These are phyloP conservation scores for Sphaerophoria taeniata DNA, from an alignment of 2,888 invertebrate species.

Conservation along the genomic window DNA sequence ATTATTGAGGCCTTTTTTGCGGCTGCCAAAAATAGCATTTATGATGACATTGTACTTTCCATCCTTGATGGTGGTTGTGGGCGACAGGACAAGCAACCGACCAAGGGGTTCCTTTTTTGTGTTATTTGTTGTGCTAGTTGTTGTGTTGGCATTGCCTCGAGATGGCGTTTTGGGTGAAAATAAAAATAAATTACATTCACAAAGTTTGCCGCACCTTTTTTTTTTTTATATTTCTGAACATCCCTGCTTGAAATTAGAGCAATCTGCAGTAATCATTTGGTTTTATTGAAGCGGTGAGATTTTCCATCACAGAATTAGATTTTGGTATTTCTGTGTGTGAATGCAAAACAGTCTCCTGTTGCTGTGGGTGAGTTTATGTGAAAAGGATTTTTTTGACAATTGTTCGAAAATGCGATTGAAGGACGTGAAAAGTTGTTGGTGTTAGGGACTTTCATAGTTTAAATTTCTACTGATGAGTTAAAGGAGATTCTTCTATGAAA, in stretches of 20 bases:
- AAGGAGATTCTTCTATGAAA: too few species aligned
- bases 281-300: constrained; percentile 63
- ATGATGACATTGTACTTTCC: constrained; percentile 64
- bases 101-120: too few species aligned
- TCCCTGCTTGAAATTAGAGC: constrained; percentile 57
- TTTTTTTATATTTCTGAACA: constrained; percentile 7
- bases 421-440: too few species aligned
- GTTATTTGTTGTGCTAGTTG: too few species aligned
- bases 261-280: constrained; percentile 72
- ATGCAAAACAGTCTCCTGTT: too few species aligned
- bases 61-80: constrained; percentile 44
- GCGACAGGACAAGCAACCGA: too few species aligned
- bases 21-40: constrained; percentile 57
- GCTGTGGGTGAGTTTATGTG: too few species aligned
- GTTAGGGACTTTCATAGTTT: too few species aligned
- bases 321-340: too few species aligned
- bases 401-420: too few species aligned
- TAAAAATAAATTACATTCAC: constrained; percentile 70
- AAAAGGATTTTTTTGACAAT: too few species aligned
- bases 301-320: constrained; percentile 61
- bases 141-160: constrained; percentile 12
- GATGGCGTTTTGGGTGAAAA: constrained; percentile 54
- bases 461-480: too few species aligned
- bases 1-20: constrained; percentile 50
- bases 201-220: constrained; percentile 63